These are phyloP conservation scores for Falco columbarius DNA, from an alignment of 2,797 vertebrate species.

Conservation along the genomic window DNA sequence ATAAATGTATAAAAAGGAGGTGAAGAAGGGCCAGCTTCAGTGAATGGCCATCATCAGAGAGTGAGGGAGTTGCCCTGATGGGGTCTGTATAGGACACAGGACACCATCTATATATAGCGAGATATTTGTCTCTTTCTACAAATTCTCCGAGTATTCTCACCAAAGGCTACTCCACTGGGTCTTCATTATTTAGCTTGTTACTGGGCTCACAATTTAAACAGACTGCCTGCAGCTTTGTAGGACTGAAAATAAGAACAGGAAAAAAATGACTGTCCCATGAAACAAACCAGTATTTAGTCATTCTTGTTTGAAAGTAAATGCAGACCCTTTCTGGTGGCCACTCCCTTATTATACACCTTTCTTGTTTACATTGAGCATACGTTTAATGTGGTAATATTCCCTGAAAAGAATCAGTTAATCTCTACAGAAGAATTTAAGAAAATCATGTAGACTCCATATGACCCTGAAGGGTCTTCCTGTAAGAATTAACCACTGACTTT, in stretches of 20 bases:
- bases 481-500: not conserved
- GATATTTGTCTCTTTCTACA: not conserved
- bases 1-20: not conserved
- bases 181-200: not conserved
- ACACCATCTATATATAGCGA: not conserved
- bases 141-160: not conserved
- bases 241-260: not conserved
- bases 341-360: not conserved
- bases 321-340: not conserved
- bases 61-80: not conserved
- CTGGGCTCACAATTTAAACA: not conserved
- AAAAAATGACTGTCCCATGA: not conserved
- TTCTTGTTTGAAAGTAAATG: not conserved
- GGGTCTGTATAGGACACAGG: not conserved
- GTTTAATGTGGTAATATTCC: not conserved
- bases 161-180: not conserved
- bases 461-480: not conserved
- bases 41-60: not conserved
- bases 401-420: not conserved
- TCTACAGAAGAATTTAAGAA: not conserved
- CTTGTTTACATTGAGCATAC: not conserved
- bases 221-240: not conserved
- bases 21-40: not conserved
- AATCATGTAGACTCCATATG: not conserved
- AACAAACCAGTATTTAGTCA: not conserved